Conservation (phyloP, 2,888 invertebrate species). For the Silvanus unidentatus region DNA sequence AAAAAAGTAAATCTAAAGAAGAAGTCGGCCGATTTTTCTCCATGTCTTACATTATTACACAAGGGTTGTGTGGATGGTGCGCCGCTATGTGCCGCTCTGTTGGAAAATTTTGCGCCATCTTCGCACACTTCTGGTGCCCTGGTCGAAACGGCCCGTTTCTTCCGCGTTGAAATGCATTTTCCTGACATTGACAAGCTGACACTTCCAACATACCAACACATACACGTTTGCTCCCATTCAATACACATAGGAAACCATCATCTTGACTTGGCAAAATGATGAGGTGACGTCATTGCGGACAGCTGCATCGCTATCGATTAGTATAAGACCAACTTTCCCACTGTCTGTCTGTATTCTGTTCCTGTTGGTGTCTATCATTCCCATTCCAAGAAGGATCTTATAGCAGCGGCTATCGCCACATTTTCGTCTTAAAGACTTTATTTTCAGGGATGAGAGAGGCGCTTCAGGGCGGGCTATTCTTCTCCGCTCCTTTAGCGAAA, state of each 20-base stretch:
- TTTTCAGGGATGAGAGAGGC: too few relatives aligned
- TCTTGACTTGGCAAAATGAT: conserved; percentile 27
- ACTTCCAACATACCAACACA: too few relatives aligned
- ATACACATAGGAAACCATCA: conserved; percentile 8
- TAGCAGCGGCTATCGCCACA: too few relatives aligned
- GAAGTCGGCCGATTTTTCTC: too few relatives aligned
- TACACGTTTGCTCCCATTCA: too few relatives aligned
- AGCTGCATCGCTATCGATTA: conserved; percentile 46
- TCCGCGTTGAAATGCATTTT: conserved; percentile 18
- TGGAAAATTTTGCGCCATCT: conserved; percentile 1
- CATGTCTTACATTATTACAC: too few relatives aligned
- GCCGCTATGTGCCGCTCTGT: too few relatives aligned
- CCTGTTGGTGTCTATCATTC: conserved; percentile 14
- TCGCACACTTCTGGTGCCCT: conserved; percentile 23
- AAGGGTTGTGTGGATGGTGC: too few relatives aligned
- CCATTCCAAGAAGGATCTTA: conserved; percentile 14
- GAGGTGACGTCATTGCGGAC: conserved; percentile 47
- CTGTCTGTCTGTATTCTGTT: conserved; percentile 19
- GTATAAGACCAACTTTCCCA: conserved; percentile 30
- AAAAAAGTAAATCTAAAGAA: too few relatives aligned
- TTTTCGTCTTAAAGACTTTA: too few relatives aligned
- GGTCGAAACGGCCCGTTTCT: conserved; percentile 21
- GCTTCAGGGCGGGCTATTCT: too few relatives aligned
- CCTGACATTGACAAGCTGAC: conserved; percentile 1
- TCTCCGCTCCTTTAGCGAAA: too few relatives aligned